Conservation (phyloP, 92 coral and sea anemone genomes). For the Palythoa grandis region DNA sequence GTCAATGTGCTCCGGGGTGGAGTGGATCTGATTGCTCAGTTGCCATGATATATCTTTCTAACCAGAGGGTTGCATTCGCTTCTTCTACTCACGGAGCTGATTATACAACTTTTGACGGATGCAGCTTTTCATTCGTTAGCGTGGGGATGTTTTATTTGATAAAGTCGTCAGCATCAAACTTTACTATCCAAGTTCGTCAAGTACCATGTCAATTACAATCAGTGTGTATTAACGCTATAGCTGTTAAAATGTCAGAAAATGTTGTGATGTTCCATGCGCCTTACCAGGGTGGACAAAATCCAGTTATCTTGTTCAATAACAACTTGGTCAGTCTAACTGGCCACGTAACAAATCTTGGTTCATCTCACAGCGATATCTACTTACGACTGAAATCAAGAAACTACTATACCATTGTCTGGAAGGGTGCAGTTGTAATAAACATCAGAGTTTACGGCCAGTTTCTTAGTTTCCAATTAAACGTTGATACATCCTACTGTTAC, state of each 20-base stretch:
- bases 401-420: slow-evolving; percentile 46
- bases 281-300: slow-evolving; percentile 15
- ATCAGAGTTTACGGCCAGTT: slow-evolving; percentile 52
- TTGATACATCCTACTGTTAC: slow-evolving; percentile 49
- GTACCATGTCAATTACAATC: slow-evolving; percentile 65
- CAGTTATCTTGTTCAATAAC: slow-evolving; percentile 58
- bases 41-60: slow-evolving; percentile 43
- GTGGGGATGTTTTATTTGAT: slow-evolving; percentile 58
- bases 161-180: slow-evolving; percentile 8
- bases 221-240: slow-evolving; percentile 67
- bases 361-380: slow-evolving; percentile 27
- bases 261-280: slow-evolving; percentile 62
- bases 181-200: slow-evolving; percentile 61
- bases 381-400: slow-evolving; percentile 39
- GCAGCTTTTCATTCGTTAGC: slow-evolving; percentile 44
- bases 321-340: slow-evolving; percentile 8
- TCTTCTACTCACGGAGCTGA: slow-evolving; percentile 37
- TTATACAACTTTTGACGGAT: slow-evolving; percentile 68
- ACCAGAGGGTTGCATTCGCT: slow-evolving; percentile 37
- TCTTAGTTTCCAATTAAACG: slow-evolving; percentile 48
- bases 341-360: slow-evolving; percentile 41
- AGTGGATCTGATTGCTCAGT: slow-evolving; percentile 66
- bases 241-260: slow-evolving; percentile 51
- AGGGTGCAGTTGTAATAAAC: slow-evolving; percentile 26
- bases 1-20: slow-evolving; percentile 60